Evolutionary conservation across 1,140 invertebrate genomes (phyloP).

Genomic region (Cherax destructor): DNA sequence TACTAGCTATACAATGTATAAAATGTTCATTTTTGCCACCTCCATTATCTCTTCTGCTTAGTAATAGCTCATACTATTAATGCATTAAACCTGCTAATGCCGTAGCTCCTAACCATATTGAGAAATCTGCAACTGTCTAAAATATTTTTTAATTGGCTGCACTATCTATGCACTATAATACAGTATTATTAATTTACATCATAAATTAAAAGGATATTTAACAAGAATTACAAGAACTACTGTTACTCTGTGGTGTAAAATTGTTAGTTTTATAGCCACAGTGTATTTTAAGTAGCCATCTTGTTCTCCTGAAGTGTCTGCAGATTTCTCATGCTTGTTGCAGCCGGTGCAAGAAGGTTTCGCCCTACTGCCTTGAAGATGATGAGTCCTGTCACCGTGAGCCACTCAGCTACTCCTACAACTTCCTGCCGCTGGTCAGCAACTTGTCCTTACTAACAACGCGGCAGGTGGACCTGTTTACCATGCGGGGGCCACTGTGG

Average conservation of each 20-base stretch:
- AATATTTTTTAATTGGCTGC: not conserved
- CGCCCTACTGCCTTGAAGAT: constrained; percentile 81
- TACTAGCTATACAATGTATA: not conserved
- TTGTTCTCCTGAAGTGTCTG: not conserved
- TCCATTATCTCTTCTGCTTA: too few relatives aligned
- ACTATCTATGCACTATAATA: not conserved
- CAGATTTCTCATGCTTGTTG: constrained; percentile 74
- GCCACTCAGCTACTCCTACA: constrained; percentile 90
- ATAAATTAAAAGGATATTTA: not conserved
- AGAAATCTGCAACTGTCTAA: constrained; percentile 29
- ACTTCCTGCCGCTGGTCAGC: constrained; percentile 92
- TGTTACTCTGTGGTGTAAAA: not conserved
- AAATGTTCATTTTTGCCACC: too few relatives aligned
- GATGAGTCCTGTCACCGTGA: constrained; percentile 84
- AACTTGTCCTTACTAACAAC: constrained; percentile 84
- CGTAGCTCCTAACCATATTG: constrained; percentile 7
- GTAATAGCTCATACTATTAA: too few relatives aligned
- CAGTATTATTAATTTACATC: too few relatives aligned
- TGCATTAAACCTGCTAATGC: not conserved
- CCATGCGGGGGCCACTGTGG: constrained; percentile 87
- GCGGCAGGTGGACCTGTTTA: constrained; percentile 87
- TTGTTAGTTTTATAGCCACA: not conserved
- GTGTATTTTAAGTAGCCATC: not conserved
- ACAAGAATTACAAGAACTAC: not conserved
- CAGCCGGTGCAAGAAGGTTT: constrained; percentile 87